Conservation (phyloP, 2,797 vertebrate genomes). For the Coilia nasus region DNA sequence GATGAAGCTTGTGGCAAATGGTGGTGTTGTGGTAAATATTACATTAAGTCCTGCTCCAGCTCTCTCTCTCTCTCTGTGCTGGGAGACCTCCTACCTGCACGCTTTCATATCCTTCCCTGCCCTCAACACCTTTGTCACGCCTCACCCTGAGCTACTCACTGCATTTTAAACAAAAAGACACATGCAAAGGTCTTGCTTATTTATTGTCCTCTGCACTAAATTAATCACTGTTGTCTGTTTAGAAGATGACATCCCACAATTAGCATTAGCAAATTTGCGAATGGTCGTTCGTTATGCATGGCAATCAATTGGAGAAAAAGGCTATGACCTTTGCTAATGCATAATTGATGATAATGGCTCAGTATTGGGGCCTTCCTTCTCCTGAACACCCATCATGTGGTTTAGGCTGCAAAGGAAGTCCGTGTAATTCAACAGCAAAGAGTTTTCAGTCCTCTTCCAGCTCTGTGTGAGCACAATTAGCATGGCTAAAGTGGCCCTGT, state of each 20-base stretch:
- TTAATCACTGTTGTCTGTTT: conserved; percentile 41
- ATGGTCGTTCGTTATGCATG: conserved; percentile 43
- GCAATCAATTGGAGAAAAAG: conserved; percentile 44
- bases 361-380: not conserved
- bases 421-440: conserved; percentile 22
- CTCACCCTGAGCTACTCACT: not conserved
- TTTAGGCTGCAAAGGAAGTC: conserved; percentile 15
- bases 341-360: conserved; percentile 54
- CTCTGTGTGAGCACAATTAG: conserved; percentile 34
- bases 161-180: not conserved
- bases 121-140: not conserved
- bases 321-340: conserved; percentile 50
- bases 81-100: not conserved
- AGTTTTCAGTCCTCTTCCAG: conserved; percentile 14
- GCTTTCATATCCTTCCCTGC: not conserved
- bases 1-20: conserved; percentile 24
- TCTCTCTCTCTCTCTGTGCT: not conserved
- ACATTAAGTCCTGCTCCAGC: conserved; percentile 34
- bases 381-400: not conserved
- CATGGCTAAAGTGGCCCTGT: conserved; percentile 25
- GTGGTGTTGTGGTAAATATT: conserved; percentile 41
- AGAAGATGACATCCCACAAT: conserved; percentile 46
- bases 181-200: conserved; percentile 37
- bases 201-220: conserved; percentile 40
- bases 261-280: conserved; percentile 43